A percentile compares a stretch with the other conserved stretches of the same genome.
Evolutionary conservation across 1,140 invertebrate genomes (phyloP).

Genomic region (Pogonognathellus flavescens): DNA sequence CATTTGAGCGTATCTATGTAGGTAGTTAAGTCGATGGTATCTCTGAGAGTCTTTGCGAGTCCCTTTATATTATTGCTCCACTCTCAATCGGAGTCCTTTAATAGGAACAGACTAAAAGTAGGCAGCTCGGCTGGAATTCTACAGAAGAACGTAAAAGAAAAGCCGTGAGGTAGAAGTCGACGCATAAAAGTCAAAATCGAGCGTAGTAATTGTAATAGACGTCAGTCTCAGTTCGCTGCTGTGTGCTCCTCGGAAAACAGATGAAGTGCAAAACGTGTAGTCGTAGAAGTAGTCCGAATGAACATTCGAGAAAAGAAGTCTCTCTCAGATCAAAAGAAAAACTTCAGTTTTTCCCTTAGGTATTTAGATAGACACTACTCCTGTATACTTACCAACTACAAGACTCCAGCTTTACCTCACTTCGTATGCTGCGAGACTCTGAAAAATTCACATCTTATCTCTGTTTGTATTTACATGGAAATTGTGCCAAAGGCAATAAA

Average conservation of each 20-base stretch:
- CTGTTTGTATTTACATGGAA: constrained; percentile 26
- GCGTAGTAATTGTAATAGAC: constrained; percentile 25
- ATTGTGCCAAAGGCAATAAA: background rate
- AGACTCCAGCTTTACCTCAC: background rate
- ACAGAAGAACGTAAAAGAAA: background rate
- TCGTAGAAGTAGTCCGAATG: background rate
- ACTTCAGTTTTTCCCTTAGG: background rate
- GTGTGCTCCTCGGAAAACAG: background rate
- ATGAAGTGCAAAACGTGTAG: constrained; percentile 16
- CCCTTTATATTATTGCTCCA: no score
- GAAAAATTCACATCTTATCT: constrained; percentile 25
- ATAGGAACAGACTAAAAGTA: no score
- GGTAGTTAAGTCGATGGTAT: no score
- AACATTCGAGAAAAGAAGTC: no score
- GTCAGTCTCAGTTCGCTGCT: constrained; percentile 19
- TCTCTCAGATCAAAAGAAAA: constrained; percentile 15
- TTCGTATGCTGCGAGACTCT: background rate
- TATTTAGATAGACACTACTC: no score
- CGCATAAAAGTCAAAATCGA: constrained; percentile 4
- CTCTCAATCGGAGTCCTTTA: no score
- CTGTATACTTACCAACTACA: no score
- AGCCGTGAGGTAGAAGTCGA: constrained; percentile 1
- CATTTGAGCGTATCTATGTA: no score
- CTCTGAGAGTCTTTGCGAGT: no score
- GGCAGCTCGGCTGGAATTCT: background rate